Base-by-base conservation (phyloP, 2,113 vertebrate species). In the Heterochromis multidens region DNA sequence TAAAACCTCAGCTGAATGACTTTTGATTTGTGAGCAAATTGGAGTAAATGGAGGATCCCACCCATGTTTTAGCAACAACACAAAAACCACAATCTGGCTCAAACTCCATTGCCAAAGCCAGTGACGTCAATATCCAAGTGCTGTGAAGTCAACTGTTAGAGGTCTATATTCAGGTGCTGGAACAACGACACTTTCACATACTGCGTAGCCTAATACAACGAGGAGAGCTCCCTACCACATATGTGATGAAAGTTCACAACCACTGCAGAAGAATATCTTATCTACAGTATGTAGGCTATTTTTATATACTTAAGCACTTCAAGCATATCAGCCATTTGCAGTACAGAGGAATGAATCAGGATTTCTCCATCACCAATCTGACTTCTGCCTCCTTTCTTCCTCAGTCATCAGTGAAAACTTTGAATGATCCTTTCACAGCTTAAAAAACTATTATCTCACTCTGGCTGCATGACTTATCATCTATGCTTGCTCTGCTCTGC, bases 391-490 rank as follows among this genome's bases (percentile, higher is more conserved):
- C 2, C 60, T 77, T 77, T 49, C 35, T 6, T 12, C 40, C 23
- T 35, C n/a, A 80, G 33, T 25, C 17, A 9, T 40, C 9, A 25
- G 6, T 79, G 19, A 49, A 83, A 79, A 87, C 72, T 70, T 60
- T 16, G 40, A 56, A 37, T 37, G 46, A 7, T 40, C 14, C 85
- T 58, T 78, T 67, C n/a, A 13, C 11, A 7, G 62, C 65, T 79
- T 72, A 77, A 84, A 57, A 77, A 31, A 27, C 25, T 58, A 16
- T 90, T 77, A 67, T 85, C 57, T 10, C 72, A 19, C 70, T 33
- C 27, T 2, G 74, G 58, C 85, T 88, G 62, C 58, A 85, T 70
- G 83, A 88, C 46, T 72, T 52, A 72, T 82, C 80, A 27, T 65
- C n/a, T n/a, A 23, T 14, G n/a, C 67, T 19, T 10, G 54, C 40